Percentiles rank a stretch among this genome's conserved stretches.
These are phyloP conservation scores for Koerneria pararmatus DNA, from an alignment of 2,888 invertebrate species.

Conservation along the genomic window DNA sequence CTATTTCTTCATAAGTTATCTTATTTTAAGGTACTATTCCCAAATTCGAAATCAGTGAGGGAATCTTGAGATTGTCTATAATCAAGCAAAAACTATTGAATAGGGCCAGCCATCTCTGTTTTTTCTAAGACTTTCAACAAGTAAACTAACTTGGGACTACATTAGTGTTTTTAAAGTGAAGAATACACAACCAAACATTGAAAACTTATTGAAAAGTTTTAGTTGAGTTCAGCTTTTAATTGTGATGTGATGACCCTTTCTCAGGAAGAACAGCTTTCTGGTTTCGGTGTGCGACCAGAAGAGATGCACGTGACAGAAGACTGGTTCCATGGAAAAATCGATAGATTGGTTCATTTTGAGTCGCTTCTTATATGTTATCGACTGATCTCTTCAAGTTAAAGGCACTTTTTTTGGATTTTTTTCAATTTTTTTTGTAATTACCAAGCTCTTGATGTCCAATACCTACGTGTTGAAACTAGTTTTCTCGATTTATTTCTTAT, in stretches of 20 bases:
- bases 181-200: no score
- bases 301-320: constrained; percentile 60
- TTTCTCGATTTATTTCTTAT: no score
- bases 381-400: neutral
- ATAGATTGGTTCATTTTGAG: constrained; percentile 35
- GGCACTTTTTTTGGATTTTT: no score
- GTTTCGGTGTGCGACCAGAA: constrained; percentile 54
- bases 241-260: neutral
- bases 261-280: constrained; percentile 41
- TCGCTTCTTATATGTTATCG: neutral
- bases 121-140: no score
- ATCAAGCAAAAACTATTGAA: neutral
- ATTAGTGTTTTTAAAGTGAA: no score
- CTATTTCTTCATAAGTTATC: neutral
- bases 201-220: neutral
- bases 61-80: neutral
- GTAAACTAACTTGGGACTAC: no score
- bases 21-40: neutral
- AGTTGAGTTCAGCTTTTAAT: constrained; percentile 11
- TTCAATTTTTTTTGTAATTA: no score
- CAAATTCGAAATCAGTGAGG: neutral
- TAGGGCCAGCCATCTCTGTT: no score
- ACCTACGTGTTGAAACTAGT: no score
- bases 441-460: no score
- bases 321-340: constrained; percentile 59